phyloP scores from a whole-genome alignment of 2,888 invertebrate species.

The Tridacna crocea region DNA sequence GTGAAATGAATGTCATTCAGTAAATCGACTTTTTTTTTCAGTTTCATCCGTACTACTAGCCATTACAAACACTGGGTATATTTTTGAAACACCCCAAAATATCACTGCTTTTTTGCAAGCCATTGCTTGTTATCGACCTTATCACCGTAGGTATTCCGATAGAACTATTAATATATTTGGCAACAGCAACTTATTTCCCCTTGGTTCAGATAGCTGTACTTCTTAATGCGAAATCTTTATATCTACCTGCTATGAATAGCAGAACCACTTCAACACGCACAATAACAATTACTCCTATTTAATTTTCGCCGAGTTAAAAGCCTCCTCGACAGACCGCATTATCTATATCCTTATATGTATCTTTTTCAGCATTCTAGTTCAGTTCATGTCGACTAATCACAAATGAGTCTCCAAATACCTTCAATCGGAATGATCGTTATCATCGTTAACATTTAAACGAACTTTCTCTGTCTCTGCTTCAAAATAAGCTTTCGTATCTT shows the following conservation, averaged over 20 bases:
- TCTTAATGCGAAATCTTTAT: too few species aligned
- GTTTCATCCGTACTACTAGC: too few species aligned
- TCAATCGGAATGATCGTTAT: constrained; percentile 63
- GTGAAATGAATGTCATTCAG: background rate
- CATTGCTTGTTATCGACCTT: too few species aligned
- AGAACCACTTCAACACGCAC: too few species aligned
- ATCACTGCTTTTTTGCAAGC: too few species aligned
- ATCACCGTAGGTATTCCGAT: too few species aligned
- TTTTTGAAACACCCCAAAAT: background rate
- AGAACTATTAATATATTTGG: too few species aligned
- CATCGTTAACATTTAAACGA: constrained; percentile 76
- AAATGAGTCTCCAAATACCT: constrained; percentile 65
- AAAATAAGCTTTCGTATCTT: constrained; percentile 76
- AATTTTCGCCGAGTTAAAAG: too few species aligned
- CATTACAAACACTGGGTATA: background rate
- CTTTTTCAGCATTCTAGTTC: background rate
- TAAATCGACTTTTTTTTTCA: too few species aligned
- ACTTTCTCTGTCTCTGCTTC: constrained; percentile 81
- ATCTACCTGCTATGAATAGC: too few species aligned
- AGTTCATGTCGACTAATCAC: constrained; percentile 11
- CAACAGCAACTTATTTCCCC: too few species aligned
- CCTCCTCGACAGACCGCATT: background rate
- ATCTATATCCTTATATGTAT: background rate
- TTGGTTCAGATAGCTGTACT: too few species aligned
- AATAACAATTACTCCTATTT: background rate